Base-by-base conservation (phyloP, 1,140 invertebrate genomes). In the Drosophila hydei region DNA sequence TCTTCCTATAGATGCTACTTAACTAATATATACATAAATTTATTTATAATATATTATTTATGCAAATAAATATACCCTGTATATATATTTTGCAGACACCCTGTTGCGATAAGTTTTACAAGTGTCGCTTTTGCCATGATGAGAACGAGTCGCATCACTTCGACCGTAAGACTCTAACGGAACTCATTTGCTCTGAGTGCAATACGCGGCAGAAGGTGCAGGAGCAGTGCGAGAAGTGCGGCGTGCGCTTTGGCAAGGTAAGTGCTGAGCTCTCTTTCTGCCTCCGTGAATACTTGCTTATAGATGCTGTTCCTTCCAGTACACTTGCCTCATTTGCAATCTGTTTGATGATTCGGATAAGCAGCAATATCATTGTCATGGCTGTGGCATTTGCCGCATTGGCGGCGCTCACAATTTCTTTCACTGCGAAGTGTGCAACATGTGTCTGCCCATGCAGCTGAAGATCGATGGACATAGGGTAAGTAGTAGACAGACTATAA, bases 271-370 rank as follows among this genome's bases (percentile, higher is more conserved):
- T 27, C 21, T 9, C 14, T 30, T n/a, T 8, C 21, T 38, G 6
- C 27, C 14, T 36, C 27, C 19, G 11, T 21, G 18, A 43, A 7
- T 45, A 59, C 16, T 12, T 33, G 30, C 30, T 33, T 11, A 33
- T 6, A 38, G 0, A 42, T 33, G 38, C 27, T 4, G 0, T 11
- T 52, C 23, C 45, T 89, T 91, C 12, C 92, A 96, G 94, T 98
- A 97, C 92, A 97, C 95, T 52, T 98, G 97, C 83, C 92, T 95
- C 4, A 95, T 96, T 59, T 98, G 97, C 92, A 96, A 96, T 91
- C 92, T 98, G n/a, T 97, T 96, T 91, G 97, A 97, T 88, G 96
- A 97, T 88, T 95, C 96, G 61, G 96, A 97, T 76, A 97, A 96
- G 89, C 94, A 95, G 79, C 97, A 97, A 91, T 98, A 97, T 92